phyloP scores from a whole-genome alignment of 37 sponge, comb jelly and placozoan genomes.

The Spongilla lacustris region DNA sequence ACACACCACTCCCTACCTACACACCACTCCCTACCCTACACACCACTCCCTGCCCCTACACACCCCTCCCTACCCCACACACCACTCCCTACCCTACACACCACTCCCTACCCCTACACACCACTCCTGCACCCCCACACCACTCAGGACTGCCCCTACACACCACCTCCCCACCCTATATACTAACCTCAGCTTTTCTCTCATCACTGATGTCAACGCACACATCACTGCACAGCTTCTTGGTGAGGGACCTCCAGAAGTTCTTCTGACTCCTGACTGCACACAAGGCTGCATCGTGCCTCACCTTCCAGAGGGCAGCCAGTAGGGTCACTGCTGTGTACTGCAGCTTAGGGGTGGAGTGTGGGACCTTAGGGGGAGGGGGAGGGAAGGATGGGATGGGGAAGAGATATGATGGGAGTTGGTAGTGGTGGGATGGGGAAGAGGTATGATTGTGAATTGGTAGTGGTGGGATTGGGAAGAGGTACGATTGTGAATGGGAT shows the following conservation, averaged over 20 bases:
- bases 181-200: background rate
- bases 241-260: slow-evolving; percentile 61
- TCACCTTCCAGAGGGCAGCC: slow-evolving; percentile 54
- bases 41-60: too few species aligned
- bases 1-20: too few species aligned
- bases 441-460: too few species aligned
- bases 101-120: too few species aligned
- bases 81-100: too few species aligned
- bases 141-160: too few species aligned
- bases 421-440: too few species aligned
- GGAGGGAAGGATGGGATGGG: slow-evolving; percentile 3
- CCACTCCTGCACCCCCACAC: too few species aligned
- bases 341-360: background rate
- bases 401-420: background rate
- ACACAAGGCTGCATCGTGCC: slow-evolving; percentile 60
- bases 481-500: background rate
- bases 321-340: slow-evolving; percentile 44
- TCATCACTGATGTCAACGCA: background rate
- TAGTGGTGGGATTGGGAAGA: background rate
- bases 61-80: too few species aligned
- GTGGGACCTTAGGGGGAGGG: slow-evolving; percentile 8
- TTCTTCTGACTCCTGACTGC: slow-evolving; percentile 34
- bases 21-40: too few species aligned
- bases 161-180: background rate
- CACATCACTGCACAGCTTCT: slow-evolving; percentile 19